Percentiles rank a stretch among this genome's conserved stretches.
Evolutionary conservation across 2,113 vertebrate genomes (phyloP).

Genomic region (Orycteropus afer): DNA sequence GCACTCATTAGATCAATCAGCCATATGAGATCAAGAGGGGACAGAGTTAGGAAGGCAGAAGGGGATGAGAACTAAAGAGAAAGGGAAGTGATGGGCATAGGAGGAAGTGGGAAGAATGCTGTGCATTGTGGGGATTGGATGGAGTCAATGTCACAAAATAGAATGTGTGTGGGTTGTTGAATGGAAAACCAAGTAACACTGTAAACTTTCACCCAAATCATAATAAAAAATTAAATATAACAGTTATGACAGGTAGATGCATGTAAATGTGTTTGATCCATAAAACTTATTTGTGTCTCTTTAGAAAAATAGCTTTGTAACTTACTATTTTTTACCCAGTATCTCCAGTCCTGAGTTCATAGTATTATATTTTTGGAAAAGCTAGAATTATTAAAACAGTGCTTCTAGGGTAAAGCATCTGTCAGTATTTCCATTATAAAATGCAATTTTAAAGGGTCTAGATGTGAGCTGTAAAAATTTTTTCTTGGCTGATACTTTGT

Average conservation of each 20-base stretch:
- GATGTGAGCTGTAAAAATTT: conserved; percentile 85
- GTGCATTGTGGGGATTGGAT: no score
- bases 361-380: conserved; percentile 76
- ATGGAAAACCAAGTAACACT: no score
- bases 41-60: no score
- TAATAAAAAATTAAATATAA: conserved; percentile 64
- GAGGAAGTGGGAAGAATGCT: no score
- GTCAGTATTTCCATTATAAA: conserved; percentile 86
- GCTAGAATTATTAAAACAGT: conserved; percentile 71
- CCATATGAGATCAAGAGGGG: no score
- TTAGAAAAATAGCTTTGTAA: conserved; percentile 75
- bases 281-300: conserved; percentile 75
- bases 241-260: conserved; percentile 5
- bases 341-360: conserved; percentile 53
- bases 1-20: no score
- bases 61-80: no score
- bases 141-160: no score
- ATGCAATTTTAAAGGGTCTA: conserved; percentile 79
- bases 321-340: conserved; percentile 59
- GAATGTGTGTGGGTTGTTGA: no score
- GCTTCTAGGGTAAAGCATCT: conserved; percentile 76
- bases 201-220: no score
- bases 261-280: conserved; percentile 12
- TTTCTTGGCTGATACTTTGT: conserved; percentile 82
- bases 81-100: no score